Evolutionary conservation across 2,888 invertebrate genomes (phyloP).

Genomic region (Helleia helle): DNA sequence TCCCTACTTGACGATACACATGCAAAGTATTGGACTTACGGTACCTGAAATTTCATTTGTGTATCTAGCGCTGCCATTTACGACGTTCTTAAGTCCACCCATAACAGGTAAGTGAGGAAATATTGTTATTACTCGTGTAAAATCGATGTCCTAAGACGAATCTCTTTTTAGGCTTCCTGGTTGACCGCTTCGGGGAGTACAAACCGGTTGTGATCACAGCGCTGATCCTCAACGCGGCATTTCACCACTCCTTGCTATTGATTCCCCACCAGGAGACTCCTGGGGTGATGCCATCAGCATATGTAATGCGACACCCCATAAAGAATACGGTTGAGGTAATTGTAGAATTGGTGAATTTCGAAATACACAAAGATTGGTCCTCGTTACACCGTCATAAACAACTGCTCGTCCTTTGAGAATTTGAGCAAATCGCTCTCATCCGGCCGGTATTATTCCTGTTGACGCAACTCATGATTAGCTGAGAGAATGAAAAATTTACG

Average conservation of each 20-base stretch:
- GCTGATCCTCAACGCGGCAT: slow-evolving; percentile 82
- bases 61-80: slow-evolving; percentile 88
- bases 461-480: slow-evolving; percentile 56
- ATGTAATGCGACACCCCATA: slow-evolving; percentile 82
- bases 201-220: slow-evolving; percentile 87
- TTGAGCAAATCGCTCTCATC: slow-evolving; percentile 70
- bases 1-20: slow-evolving; percentile 91
- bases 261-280: slow-evolving; percentile 87
- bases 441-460: slow-evolving; percentile 57
- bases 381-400: slow-evolving; percentile 38
- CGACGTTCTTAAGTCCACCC: slow-evolving; percentile 89
- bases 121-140: background rate
- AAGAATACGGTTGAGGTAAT: slow-evolving; percentile 80
- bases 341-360: too few species aligned
- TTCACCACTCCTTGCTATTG: slow-evolving; percentile 85
- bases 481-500: slow-evolving; percentile 59
- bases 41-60: slow-evolving; percentile 91
- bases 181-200: slow-evolving; percentile 90
- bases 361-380: slow-evolving; percentile 30
- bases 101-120: slow-evolving; percentile 77
- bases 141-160: background rate
- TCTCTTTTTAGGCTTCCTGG: slow-evolving; percentile 79
- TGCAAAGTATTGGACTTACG: slow-evolving; percentile 90
- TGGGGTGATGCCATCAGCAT: slow-evolving; percentile 82
- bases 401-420: slow-evolving; percentile 59